A percentile compares a stretch with the other conserved stretches of the same genome.
phyloP scores from a whole-genome alignment of 2,888 invertebrate genomes.

The Chydorus sphaericus region DNA sequence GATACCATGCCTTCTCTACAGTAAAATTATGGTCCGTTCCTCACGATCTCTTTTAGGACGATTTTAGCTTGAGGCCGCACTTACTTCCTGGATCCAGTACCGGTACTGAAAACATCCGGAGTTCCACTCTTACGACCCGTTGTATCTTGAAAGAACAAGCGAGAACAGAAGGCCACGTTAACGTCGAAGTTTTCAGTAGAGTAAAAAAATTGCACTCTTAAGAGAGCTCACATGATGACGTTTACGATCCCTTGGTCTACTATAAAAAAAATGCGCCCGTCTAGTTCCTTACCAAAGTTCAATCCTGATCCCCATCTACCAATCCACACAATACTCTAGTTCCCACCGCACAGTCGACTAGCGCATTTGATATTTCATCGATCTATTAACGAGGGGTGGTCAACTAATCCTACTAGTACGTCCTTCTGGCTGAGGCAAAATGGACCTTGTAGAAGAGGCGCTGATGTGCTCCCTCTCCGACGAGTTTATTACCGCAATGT shows the following conservation, averaged over 20 bases:
- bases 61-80: too few relatives aligned
- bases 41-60: background rate
- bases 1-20: slow-evolving; percentile 15
- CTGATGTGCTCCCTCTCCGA: slow-evolving; percentile 60
- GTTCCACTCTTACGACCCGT: slow-evolving; percentile 76
- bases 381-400: slow-evolving; percentile 70
- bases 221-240: slow-evolving; percentile 70
- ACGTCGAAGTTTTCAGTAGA: slow-evolving; percentile 70
- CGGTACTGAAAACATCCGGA: slow-evolving; percentile 71
- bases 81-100: too few relatives aligned
- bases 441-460: slow-evolving; percentile 77
- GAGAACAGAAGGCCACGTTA: slow-evolving; percentile 64
- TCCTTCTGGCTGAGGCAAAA: slow-evolving; percentile 85
- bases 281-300: slow-evolving; percentile 78
- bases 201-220: slow-evolving; percentile 68
- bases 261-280: too few relatives aligned
- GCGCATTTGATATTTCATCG: slow-evolving; percentile 75
- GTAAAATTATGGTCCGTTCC: slow-evolving; percentile 18
- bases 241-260: too few relatives aligned
- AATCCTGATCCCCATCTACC: slow-evolving; percentile 84
- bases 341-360: slow-evolving; percentile 83
- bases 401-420: slow-evolving; percentile 83
- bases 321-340: slow-evolving; percentile 75
- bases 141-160: slow-evolving; percentile 73
- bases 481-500: slow-evolving; percentile 77